Evolutionary conservation across 2,113 vertebrate species (phyloP).

Genomic region (Apistogramma diplotaenia): DNA sequence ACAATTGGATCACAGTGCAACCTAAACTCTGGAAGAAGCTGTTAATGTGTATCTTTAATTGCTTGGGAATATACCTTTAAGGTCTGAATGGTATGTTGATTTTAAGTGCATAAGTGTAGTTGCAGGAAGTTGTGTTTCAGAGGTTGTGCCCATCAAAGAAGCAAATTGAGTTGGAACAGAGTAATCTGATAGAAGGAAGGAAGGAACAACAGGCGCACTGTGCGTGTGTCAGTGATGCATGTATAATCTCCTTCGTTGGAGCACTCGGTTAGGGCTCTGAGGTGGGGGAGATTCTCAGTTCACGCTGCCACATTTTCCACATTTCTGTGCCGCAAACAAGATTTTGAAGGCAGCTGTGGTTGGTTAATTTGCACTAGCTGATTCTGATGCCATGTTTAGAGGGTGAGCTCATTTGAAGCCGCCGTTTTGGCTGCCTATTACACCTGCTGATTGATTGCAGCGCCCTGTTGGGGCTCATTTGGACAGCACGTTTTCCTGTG

Average conservation of each 20-base stretch:
- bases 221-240: conserved; percentile 10
- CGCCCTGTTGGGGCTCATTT: background rate
- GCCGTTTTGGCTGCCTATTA: conserved; percentile 9
- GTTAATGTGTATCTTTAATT: background rate
- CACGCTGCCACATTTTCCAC: background rate
- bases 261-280: conserved; percentile 14
- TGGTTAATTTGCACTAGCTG: background rate
- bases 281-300: conserved; percentile 8
- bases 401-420: conserved; percentile 20
- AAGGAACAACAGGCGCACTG: background rate
- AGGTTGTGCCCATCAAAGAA: background rate
- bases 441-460: conserved; percentile 31
- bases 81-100: background rate
- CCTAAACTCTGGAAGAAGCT: background rate
- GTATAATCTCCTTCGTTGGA: conserved; percentile 31
- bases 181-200: background rate
- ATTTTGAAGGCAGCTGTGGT: background rate
- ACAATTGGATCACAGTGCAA: no score
- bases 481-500: background rate
- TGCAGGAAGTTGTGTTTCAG: background rate
- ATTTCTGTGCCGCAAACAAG: background rate
- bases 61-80: background rate
- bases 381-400: background rate
- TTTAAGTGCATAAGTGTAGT: background rate
- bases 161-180: background rate